phyloP scores from a whole-genome alignment of 2,113 vertebrate genomes.

The Limnothrissa miodon region DNA sequence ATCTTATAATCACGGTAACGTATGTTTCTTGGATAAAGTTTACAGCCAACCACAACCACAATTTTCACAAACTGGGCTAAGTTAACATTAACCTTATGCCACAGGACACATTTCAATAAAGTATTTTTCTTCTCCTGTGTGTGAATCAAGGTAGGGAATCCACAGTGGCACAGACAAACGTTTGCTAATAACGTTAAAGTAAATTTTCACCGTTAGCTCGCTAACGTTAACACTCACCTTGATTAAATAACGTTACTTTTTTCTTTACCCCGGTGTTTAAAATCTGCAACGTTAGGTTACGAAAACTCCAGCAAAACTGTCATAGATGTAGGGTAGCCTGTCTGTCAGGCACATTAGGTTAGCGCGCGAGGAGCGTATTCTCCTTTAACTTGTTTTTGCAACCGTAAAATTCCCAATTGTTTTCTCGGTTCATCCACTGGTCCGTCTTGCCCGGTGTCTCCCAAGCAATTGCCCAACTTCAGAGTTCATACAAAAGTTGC shows the following conservation, averaged over 20 bases:
- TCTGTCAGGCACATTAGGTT: background rate
- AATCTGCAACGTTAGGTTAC: background rate
- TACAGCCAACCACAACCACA: background rate
- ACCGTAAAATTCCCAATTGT: slow-evolving; percentile 19
- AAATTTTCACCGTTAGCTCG: background rate
- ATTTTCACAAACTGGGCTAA: background rate
- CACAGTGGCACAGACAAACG: background rate
- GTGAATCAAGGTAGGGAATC: background rate
- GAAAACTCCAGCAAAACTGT: background rate
- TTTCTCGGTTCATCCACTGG: slow-evolving; percentile 26
- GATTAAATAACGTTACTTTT: background rate
- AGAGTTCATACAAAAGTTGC: slow-evolving; percentile 76
- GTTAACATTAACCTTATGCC: too few species aligned
- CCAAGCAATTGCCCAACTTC: slow-evolving; percentile 62
- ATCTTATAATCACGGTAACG: background rate
- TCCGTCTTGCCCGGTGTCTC: slow-evolving; percentile 48
- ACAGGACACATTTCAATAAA: background rate
- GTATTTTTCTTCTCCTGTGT: background rate
- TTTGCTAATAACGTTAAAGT: background rate
- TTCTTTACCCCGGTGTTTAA: background rate
- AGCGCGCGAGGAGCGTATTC: background rate
- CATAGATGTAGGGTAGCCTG: background rate
- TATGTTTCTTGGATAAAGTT: background rate
- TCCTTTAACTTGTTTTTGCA: slow-evolving; percentile 17
- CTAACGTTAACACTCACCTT: slow-evolving; percentile 16